phyloP scores from a whole-genome alignment of 2,888 invertebrate species.

The Eristalis arbustorum region DNA sequence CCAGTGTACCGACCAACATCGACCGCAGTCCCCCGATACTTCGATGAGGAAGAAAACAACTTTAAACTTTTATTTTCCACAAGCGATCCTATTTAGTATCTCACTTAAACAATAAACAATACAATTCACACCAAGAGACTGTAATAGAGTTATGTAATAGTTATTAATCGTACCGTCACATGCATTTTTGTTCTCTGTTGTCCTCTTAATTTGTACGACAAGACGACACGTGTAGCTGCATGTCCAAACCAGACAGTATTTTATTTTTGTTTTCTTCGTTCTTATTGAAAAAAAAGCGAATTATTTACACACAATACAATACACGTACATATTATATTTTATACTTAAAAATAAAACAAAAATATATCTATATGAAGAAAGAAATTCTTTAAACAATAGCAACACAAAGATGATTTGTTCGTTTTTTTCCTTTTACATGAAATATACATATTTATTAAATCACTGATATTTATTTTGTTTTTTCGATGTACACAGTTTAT shows the following conservation, averaged over 20 bases:
- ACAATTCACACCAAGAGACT: slow-evolving; percentile 64
- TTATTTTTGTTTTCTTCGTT: slow-evolving; percentile 17
- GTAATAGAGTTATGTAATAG: slow-evolving; percentile 55
- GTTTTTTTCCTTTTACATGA: slow-evolving; percentile 30
- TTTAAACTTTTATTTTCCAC: not conserved
- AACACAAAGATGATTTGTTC: slow-evolving; percentile 35
- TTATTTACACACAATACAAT: slow-evolving; percentile 61
- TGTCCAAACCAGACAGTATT: slow-evolving; percentile 64
- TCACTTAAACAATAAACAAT: slow-evolving; percentile 34
- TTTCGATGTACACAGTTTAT: not conserved
- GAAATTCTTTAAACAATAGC: slow-evolving; percentile 40
- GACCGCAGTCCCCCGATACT: not conserved
- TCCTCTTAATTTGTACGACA: not conserved
- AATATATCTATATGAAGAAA: not conserved
- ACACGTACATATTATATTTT: slow-evolving; percentile 56
- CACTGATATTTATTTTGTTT: not conserved
- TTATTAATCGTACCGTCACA: slow-evolving; percentile 13
- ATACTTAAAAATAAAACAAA: slow-evolving; percentile 49
- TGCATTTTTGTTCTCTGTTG: slow-evolving; percentile 18
- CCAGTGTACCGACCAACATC: not conserved
- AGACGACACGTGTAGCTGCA: slow-evolving; percentile 23
- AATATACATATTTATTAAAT: slow-evolving; percentile 5
- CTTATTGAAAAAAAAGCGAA: slow-evolving; percentile 15
- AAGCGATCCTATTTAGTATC: not conserved
- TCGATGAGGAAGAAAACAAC: not conserved